Evolutionary conservation across 2,888 invertebrate genomes (phyloP).

Genomic region (Celastrina argiolus): DNA sequence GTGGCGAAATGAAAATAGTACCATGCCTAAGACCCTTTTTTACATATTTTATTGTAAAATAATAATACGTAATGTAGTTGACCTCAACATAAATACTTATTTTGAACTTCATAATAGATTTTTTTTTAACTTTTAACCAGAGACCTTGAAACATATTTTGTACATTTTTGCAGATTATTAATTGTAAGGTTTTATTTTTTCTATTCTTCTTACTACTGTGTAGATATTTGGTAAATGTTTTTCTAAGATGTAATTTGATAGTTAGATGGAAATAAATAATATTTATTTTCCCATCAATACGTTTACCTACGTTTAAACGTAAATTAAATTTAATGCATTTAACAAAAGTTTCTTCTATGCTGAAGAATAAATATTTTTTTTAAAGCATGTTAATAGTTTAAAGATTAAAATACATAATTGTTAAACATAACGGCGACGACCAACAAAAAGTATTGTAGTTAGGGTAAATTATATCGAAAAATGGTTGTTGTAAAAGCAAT

Average conservation of each 20-base stretch:
- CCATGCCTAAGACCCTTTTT: constrained; percentile 4
- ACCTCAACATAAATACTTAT: neutral
- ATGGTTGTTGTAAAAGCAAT: constrained; percentile 45
- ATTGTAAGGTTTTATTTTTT: constrained; percentile 12
- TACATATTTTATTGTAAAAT: neutral
- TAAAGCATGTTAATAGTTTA: neutral
- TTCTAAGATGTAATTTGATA: neutral
- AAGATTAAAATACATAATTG: neutral
- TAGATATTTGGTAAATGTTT: neutral
- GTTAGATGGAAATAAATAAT: neutral
- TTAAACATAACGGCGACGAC: constrained; percentile 4
- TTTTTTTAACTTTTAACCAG: neutral
- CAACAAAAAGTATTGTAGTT: constrained; percentile 16
- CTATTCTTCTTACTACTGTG: constrained; percentile 4
- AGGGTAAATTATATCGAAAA: constrained; percentile 12
- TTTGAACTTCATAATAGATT: neutral
- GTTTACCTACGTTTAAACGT: neutral
- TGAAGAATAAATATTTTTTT: neutral
- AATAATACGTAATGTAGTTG: neutral
- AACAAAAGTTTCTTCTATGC: neutral
- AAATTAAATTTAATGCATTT: neutral
- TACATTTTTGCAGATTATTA: constrained; percentile 11
- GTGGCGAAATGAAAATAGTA: neutral
- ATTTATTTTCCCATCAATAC: neutral
- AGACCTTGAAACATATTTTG: constrained; percentile 12